These are phyloP conservation scores for Cardiocondyla obscurior DNA, from an alignment of 1,140 invertebrate genomes.

Conservation along the genomic window DNA sequence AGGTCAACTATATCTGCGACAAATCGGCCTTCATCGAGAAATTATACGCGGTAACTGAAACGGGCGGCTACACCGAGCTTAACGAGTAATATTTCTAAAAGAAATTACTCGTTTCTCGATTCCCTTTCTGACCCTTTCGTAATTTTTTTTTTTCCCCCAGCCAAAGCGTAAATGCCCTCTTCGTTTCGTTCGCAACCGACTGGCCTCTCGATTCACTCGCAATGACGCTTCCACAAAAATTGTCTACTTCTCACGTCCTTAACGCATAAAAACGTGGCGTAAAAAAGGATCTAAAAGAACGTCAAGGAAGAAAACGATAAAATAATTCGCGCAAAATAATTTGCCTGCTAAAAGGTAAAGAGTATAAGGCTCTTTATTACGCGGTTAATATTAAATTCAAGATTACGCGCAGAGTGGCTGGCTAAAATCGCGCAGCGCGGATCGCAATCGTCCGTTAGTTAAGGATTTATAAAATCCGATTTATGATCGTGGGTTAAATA, in stretches of 20 bases:
- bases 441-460: not conserved
- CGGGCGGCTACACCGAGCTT: constrained; percentile 15
- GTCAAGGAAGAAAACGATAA: not conserved
- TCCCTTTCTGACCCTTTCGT: constrained; percentile 10
- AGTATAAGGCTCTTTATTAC: not conserved
- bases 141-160: no score
- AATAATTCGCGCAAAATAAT: not conserved
- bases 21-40: constrained; percentile 68
- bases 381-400: constrained; percentile 4
- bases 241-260: not conserved
- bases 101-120: constrained; percentile 38
- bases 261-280: not conserved
- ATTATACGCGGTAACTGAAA: constrained; percentile 58
- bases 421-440: no score
- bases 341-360: not conserved
- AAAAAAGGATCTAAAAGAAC: not conserved
- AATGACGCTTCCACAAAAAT: not conserved
- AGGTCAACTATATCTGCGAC: constrained; percentile 69
- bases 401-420: not conserved
- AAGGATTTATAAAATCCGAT: not conserved
- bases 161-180: not conserved
- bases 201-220: not conserved
- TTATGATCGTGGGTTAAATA: not conserved
- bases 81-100: constrained; percentile 43
- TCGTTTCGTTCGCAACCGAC: not conserved